These are phyloP conservation scores for Leucoraja erinaceus DNA, from an alignment of 2,113 vertebrate species.

Conservation along the genomic window DNA sequence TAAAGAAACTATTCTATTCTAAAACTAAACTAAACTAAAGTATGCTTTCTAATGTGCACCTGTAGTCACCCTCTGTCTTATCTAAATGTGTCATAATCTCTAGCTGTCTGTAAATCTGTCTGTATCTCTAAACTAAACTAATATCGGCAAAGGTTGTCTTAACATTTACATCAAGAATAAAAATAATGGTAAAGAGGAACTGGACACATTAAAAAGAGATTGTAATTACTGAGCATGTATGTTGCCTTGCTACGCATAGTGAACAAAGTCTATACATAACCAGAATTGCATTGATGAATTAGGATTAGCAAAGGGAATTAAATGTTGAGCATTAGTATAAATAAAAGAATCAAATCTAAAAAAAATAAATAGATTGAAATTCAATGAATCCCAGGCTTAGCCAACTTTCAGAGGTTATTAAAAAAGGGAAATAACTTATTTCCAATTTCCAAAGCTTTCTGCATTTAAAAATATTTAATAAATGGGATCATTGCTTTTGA, in stretches of 20 bases:
- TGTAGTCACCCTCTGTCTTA: too few relatives aligned
- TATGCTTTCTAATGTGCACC: too few relatives aligned
- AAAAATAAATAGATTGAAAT: neutral
- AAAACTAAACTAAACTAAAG: too few relatives aligned
- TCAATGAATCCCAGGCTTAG: neutral
- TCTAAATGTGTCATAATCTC: too few relatives aligned
- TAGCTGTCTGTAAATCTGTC: too few relatives aligned
- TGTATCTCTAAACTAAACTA: neutral
- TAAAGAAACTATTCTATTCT: too few relatives aligned
- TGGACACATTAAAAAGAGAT: neutral
- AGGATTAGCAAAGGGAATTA: neutral
- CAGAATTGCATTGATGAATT: neutral
- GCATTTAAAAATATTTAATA: neutral
- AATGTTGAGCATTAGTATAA: neutral
- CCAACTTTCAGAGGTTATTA: neutral
- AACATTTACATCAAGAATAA: neutral
- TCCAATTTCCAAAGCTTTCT: constrained; percentile 20
- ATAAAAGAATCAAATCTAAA: neutral
- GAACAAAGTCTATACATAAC: neutral
- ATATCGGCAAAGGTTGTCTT: neutral
- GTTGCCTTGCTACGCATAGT: neutral
- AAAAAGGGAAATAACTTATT: neutral
- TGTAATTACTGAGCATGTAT: neutral
- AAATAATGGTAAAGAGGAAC: neutral
- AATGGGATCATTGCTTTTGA: too few relatives aligned